phyloP scores from a whole-genome alignment of 2,113 vertebrate species.

The Sula dactylatra region DNA sequence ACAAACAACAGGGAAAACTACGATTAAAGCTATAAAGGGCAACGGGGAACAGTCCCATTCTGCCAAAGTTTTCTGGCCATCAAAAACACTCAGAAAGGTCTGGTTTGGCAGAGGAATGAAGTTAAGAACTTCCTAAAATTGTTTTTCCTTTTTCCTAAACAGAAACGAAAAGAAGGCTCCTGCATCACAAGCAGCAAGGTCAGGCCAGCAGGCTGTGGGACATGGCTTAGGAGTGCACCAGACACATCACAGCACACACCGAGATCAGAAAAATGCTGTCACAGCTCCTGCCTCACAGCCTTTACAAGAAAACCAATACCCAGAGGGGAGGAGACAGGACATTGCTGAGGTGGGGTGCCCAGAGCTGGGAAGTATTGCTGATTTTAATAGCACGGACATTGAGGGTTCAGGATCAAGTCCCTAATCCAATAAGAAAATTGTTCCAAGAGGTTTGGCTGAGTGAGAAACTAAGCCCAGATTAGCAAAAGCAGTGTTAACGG shows the following conservation, averaged over 20 bases:
- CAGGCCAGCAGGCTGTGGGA: neutral
- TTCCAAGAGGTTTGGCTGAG: neutral
- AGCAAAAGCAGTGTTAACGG: neutral
- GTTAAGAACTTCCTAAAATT: neutral
- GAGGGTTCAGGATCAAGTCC: neutral
- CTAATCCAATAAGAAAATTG: neutral
- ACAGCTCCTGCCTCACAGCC: neutral
- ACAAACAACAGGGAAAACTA: neutral
- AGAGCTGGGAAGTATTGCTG: neutral
- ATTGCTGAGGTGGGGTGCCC: neutral
- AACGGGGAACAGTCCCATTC: neutral
- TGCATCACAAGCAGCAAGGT: neutral
- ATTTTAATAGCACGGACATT: rapidly evolving
- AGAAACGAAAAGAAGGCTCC: neutral
- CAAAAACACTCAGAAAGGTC: neutral
- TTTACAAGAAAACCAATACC: neutral
- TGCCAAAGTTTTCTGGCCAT: neutral
- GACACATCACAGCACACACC: neutral
- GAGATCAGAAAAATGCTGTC: neutral
- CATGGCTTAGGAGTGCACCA: neutral
- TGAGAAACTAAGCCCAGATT: neutral
- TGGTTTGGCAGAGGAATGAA: neutral
- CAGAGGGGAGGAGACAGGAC: neutral
- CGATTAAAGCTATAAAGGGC: neutral
- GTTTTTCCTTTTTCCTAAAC: neutral